phyloP scores from a whole-genome alignment of 1,140 invertebrate species.

The Bombus ignitus region DNA sequence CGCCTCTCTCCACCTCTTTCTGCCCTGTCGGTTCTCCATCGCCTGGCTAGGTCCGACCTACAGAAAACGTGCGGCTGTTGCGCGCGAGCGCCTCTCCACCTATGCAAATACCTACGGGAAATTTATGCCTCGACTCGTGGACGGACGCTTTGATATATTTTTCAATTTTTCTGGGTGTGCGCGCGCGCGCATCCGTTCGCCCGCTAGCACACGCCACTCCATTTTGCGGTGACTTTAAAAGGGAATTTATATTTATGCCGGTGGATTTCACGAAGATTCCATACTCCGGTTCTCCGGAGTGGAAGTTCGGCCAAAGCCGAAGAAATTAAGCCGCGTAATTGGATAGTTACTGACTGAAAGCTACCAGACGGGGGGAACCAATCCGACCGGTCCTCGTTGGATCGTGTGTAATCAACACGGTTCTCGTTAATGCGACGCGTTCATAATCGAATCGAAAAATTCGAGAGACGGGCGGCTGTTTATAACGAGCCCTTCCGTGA shows the following conservation, averaged over 20 bases:
- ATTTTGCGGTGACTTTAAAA: conserved; percentile 15
- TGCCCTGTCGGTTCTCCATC: too few relatives aligned
- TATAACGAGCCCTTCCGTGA: not conserved
- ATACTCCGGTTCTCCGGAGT: not conserved
- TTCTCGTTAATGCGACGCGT: conserved; percentile 4
- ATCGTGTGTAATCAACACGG: conserved; percentile 20
- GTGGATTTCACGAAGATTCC: conserved; percentile 22
- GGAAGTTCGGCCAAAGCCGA: not conserved
- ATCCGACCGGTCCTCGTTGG: not conserved
- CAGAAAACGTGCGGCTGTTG: conserved; percentile 14
- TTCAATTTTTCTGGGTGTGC: conserved; percentile 37
- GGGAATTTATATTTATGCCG: conserved; percentile 42
- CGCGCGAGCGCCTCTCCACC: conserved; percentile 1
- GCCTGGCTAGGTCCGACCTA: not conserved
- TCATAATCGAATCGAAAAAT: conserved; percentile 27
- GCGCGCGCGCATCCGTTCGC: not conserved
- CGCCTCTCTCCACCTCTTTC: not conserved
- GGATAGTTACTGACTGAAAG: not conserved
- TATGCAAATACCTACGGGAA: conserved; percentile 47
- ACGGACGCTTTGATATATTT: conserved; percentile 52
- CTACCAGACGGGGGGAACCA: not conserved
- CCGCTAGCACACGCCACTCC: not conserved
- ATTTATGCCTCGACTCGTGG: conserved; percentile 41
- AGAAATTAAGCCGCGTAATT: conserved; percentile 39
- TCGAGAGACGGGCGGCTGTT: not conserved